Base-by-base conservation (phyloP, 2,888 invertebrate genomes). In the Amphipyra berbera region DNA sequence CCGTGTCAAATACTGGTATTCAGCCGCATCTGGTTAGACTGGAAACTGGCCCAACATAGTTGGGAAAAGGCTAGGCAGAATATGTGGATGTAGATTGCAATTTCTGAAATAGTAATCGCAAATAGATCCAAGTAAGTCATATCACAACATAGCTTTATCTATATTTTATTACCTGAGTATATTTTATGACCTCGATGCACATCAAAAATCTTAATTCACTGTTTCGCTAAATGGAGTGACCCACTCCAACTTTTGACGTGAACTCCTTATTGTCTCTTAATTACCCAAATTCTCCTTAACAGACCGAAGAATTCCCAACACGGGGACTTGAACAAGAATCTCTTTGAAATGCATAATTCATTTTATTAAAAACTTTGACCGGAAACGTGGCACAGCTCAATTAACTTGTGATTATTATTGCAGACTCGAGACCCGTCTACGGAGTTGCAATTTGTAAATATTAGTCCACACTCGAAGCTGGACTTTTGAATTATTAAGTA, bases 331-430 rank as follows among this genome's bases (percentile, higher is more conserved):
- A 62, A 61, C 60, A 61, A 52, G 61, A 56, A 60, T 74, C 50
- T 59, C 60, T 68, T 68, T 68, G 66, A 74, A 65, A 75, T 78
- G 64, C 67, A 78, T 78, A 66, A 78, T 80, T 78, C 61, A 81
- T 75, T 68, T 61, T 69, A 68, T 67, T 66, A 72, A 78, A 80
- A 81, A 75, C 59, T 78, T 78, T 46, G 33, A 54, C 55, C 40
- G n/a, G 61, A 42, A 37, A 41, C 57, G 50, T 61, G 53, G 55
- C 57, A 67, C 48, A 48, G 15, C 55, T 48, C 73, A 69, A 81
- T 81, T 69, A 72, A 64, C 50, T 69, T 52, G 60, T 68, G 46
- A 78, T 81, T 78, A 78, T 74, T 71, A 73, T 68, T 81, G 65
- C 61, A 69, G 52, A 61, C 13, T 46, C 37, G 30, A 42, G 40